Base-by-base conservation (phyloP, 2,888 invertebrate genomes). In the Pecten maximus region DNA sequence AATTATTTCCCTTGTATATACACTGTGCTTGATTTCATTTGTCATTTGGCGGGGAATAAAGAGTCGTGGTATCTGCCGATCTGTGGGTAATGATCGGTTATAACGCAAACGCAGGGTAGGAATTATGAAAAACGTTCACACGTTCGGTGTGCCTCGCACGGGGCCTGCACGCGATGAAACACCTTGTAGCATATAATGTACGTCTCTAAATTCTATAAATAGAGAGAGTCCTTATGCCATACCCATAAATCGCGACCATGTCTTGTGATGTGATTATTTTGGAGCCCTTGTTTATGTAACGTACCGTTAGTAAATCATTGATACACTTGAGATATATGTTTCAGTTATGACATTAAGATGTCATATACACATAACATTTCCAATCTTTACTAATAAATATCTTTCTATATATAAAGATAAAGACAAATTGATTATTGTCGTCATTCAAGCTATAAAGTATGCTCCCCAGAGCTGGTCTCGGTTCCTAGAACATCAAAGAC, bases 111-210 rank as follows among this genome's bases (percentile, higher is more conserved):
- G 35, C 16, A 28, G 74, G 74, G 35, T 74, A 74, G 19, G 74
- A 74, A 74, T 74, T 74, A 74, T 28, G 74, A 74, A 74, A 74
- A 74, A 74, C 15, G 74, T 74, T 74, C 74, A 74, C 74, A 74
- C 74, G 35, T 74, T 74, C 74, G 74, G 28, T 35, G 16, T 35
- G 35, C 35, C 2, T 23, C 35, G 74, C 74, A 74, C 28, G 35
- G 10, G n/a, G 28, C 8, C 35, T 74, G 74, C 74, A 74, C 74
- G 74, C 74, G 74, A 74, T 12, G 35, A 74, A 74, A 74, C 35
- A 74, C 74, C 28, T 6, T 10, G 35, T 74, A 35, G 8, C 12
- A 35, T 74, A 23, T 35, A 44, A 6, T 35, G 23, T 74, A 35
- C 12, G 15, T 10, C 8, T 74, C 3, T 35, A 74, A 2, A 74